phyloP scores from a whole-genome alignment of 2,797 vertebrate genomes.

The Rhinoraja longicauda region DNA sequence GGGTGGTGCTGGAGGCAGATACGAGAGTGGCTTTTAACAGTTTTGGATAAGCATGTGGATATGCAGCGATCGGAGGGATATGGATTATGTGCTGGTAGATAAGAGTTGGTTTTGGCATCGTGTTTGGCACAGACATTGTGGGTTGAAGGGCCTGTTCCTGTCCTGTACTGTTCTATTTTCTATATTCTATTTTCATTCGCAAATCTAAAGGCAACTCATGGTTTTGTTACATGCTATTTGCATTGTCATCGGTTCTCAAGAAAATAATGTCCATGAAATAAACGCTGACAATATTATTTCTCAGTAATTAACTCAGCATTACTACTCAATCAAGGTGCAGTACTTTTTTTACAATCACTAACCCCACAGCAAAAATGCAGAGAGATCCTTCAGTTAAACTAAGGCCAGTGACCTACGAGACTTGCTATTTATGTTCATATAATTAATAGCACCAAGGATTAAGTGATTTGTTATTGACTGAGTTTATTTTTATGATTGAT shows the following conservation, averaged over 20 bases:
- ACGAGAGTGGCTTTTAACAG: too few relatives aligned
- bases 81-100: too few relatives aligned
- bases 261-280: not conserved
- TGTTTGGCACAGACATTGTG: too few relatives aligned
- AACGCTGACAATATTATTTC: not conserved
- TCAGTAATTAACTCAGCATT: not conserved
- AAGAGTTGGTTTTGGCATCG: too few relatives aligned
- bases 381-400: not conserved
- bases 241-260: not conserved
- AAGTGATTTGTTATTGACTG: not conserved
- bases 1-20: too few relatives aligned
- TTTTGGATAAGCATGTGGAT: too few relatives aligned
- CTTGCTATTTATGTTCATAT: not conserved
- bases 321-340: not conserved
- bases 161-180: too few relatives aligned
- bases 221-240: not conserved
- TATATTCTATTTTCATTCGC: not conserved
- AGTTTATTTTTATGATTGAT: not conserved
- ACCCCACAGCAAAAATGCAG: not conserved
- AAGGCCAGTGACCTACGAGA: not conserved
- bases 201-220: not conserved
- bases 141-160: too few relatives aligned
- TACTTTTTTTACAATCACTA: not conserved
- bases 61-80: too few relatives aligned
- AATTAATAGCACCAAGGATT: not conserved